Evolutionary conservation across 2,797 vertebrate genomes (phyloP).

Genomic region (Thripadectes ignobilis): DNA sequence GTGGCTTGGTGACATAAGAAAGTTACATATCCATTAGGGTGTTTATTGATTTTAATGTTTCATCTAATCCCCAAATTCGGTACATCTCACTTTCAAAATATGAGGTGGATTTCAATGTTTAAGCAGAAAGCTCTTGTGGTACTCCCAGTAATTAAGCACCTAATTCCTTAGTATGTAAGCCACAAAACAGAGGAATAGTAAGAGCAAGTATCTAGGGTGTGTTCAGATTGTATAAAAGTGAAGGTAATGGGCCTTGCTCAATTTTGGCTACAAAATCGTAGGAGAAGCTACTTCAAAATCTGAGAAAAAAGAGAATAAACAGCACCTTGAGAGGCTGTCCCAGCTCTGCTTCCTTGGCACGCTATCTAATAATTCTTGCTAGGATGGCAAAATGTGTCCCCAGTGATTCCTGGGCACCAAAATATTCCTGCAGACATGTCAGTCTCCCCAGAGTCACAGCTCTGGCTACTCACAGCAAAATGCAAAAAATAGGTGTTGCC

Average conservation of each 20-base stretch:
- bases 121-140: neutral
- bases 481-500: neutral
- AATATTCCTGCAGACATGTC: neutral
- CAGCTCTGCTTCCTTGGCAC: neutral
- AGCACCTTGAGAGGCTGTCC: neutral
- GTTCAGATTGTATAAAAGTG: neutral
- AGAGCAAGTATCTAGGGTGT: neutral
- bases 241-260: neutral
- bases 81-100: neutral
- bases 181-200: neutral
- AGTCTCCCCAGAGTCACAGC: neutral
- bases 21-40: neutral
- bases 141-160: neutral
- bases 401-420: neutral
- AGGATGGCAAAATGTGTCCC: neutral
- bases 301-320: neutral
- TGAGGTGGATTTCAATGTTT: neutral
- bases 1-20: neutral
- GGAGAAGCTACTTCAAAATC: neutral
- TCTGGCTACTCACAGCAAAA: neutral
- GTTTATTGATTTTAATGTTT: constrained; percentile 27
- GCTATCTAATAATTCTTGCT: neutral
- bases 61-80: constrained; percentile 20
- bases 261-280: neutral
- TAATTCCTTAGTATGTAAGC: neutral